These are phyloP conservation scores for Poecilobothrus nobilitatus DNA, from an alignment of 2,888 invertebrate genomes.

Conservation along the genomic window DNA sequence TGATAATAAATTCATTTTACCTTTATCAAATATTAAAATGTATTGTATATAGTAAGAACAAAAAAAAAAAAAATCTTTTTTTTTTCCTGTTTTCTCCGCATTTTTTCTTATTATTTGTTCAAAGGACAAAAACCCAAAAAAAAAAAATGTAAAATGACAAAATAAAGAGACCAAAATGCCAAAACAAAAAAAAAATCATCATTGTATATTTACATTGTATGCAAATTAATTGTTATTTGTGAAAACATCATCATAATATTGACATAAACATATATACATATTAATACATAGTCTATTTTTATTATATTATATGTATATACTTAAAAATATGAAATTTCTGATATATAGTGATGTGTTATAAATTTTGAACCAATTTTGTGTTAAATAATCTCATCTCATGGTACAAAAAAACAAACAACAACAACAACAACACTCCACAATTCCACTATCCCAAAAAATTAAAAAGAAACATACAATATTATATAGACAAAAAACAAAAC, in stretches of 20 bases:
- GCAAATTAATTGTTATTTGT: neutral
- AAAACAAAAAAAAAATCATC: neutral
- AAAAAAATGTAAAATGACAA: no score
- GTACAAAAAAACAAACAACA: no score
- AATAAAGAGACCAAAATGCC: neutral
- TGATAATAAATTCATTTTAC: no score
- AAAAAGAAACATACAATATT: neutral
- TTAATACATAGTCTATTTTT: neutral
- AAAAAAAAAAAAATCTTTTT: no score
- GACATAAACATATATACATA: neutral
- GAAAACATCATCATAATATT: neutral
- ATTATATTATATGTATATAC: neutral
- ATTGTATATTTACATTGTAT: conserved; percentile 4
- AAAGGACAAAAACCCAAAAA: neutral
- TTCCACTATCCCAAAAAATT: no score
- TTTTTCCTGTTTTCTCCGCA: no score
- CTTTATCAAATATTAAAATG: no score
- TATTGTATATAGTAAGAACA: no score
- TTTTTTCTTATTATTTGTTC: neutral
- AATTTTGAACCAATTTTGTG: neutral
- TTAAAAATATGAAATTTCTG: no score
- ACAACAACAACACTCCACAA: no score
- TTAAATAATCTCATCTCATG: neutral
- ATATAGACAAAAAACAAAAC: neutral
- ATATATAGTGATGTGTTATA: no score